These are phyloP conservation scores for Neopelma chrysocephalum DNA, from an alignment of 2,797 vertebrate genomes.

Conservation along the genomic window DNA sequence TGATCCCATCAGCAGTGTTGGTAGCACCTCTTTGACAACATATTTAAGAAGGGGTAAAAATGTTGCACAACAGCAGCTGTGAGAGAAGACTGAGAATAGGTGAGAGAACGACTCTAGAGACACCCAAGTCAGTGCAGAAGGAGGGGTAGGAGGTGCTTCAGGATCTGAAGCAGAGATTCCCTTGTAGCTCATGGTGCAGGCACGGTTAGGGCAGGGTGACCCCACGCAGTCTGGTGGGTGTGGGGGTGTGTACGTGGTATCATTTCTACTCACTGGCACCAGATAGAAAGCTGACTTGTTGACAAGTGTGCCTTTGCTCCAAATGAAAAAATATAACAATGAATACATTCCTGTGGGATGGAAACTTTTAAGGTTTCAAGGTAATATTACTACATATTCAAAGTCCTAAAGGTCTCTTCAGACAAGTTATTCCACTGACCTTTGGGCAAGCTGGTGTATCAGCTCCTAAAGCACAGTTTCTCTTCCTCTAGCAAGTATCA, in stretches of 20 bases:
- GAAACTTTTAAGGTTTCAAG: not conserved
- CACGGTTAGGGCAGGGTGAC: not conserved
- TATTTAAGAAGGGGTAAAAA: not conserved
- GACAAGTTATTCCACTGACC: not conserved
- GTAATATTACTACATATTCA: not conserved
- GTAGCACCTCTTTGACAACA: not conserved
- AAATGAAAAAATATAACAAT: not conserved
- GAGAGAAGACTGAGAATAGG: not conserved
- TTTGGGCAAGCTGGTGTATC: not conserved
- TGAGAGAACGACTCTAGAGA: not conserved
- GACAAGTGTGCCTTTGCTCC: not conserved
- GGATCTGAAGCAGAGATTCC: fast-evolving
- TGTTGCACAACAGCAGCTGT: not conserved
- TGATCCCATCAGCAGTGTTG: fast-evolving
- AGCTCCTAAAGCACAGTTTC: not conserved
- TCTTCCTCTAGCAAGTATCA: not conserved
- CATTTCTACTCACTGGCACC: not conserved
- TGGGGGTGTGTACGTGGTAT: not conserved
- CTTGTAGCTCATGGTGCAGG: fast-evolving
- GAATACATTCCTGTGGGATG: not conserved
- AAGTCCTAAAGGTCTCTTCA: not conserved
- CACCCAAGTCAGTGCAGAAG: not conserved
- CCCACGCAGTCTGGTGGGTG: not conserved
- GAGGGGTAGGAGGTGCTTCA: not conserved
- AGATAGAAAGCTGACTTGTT: not conserved